These are phyloP conservation scores for Cistogaster globosa DNA, from an alignment of 2,888 invertebrate species.

Conservation along the genomic window DNA sequence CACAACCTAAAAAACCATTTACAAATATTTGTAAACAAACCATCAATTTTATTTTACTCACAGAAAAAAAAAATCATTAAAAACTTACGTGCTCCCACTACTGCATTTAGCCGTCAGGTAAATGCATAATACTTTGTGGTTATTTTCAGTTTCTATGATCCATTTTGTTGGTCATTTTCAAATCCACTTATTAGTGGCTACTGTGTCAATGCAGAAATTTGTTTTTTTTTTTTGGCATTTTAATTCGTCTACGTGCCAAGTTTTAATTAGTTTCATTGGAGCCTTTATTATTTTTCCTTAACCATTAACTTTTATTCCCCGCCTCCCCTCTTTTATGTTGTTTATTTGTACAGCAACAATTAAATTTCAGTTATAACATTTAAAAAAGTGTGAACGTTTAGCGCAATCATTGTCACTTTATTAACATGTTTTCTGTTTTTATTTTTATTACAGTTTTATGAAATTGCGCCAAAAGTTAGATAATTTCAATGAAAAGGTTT, in stretches of 20 bases:
- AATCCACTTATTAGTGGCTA: conserved; percentile 6
- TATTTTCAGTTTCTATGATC: conserved; percentile 36
- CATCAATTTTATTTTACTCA: conserved; percentile 32
- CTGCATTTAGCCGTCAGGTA: conserved; percentile 15
- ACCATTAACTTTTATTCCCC: not conserved
- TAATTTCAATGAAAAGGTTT: conserved; percentile 6
- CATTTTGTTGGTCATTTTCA: conserved; percentile 37
- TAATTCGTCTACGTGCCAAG: conserved; percentile 63
- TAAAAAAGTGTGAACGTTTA: conserved; percentile 47
- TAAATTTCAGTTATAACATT: not conserved
- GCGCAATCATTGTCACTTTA: conserved; percentile 45
- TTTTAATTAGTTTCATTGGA: conserved; percentile 35
- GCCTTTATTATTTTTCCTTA: conserved; percentile 25
- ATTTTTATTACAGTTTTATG: conserved; percentile 6
- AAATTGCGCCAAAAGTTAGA: conserved; percentile 41
- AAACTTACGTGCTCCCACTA: conserved; percentile 52
- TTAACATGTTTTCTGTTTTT: not conserved
- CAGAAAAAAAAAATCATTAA: conserved; percentile 17
- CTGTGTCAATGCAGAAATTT: conserved; percentile 33
- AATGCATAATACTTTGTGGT: conserved; percentile 26
- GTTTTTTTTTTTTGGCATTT: conserved; percentile 25
- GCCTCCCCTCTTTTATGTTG: not conserved
- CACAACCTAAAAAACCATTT: conserved; percentile 51
- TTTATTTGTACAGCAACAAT: not conserved
- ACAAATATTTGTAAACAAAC: conserved; percentile 53